Base-by-base conservation (phyloP, 2,797 vertebrate genomes). In the Mus minutoides region DNA sequence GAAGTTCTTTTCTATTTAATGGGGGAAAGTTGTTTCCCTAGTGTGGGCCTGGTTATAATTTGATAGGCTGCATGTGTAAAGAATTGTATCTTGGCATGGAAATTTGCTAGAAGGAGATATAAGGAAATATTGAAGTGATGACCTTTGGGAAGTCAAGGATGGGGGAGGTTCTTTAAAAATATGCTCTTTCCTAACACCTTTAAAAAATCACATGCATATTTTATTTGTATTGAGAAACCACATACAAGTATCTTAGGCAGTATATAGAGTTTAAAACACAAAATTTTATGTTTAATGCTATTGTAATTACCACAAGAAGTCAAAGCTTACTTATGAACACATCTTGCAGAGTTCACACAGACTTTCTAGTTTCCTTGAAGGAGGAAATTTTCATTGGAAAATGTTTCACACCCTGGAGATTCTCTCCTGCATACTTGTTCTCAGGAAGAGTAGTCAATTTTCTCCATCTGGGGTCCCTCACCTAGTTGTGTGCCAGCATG, bases 91-190 rank as follows among this genome's bases (percentile, higher is more conserved):
- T 91, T 8, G 43, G 17, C 24, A 43, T 75, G 22, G 24, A n/a
- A 86, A 95, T 69, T 78, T 89, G 14, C 78, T 75, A 52, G 62
- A 94, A 64, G 58, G 43, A 85, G 9, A 80, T 49, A 56, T 37
- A 49, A 58, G 49, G 58, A 90, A 83, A 29, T 93, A 19, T 82
- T 92, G 62, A 80, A 76, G 69, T 60, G 88, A n/a, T 85, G 69
- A 76, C 17, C 2, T 80, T 54, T 94, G 26, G 62, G 13, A 84
- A 90, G 34, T 92, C 56, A 69, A 77, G 24, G 26, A 8, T 95
- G 52, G 40, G 58, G 62, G 78, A 76, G 75, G 3, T 85, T 49
- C 43, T 85, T 19, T 73, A 78, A 91, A 91, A 77, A 54, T 54
- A 49, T 40, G 40, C 21, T 60, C 0, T 83, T n/a, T 49, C 21